Evolutionary conservation across 2,113 vertebrate species (phyloP).

Genomic region (Heteronetta atricapilla): DNA sequence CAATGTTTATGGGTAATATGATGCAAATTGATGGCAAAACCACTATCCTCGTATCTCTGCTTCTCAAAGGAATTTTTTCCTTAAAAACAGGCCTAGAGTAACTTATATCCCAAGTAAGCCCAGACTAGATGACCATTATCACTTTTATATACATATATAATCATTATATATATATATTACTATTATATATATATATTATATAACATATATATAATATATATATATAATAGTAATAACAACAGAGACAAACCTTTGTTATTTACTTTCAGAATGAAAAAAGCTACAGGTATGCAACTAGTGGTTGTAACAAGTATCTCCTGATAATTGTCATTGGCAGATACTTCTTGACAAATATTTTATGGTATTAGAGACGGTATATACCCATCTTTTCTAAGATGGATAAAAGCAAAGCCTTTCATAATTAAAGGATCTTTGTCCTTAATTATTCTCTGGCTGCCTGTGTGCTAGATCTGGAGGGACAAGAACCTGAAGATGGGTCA

Average conservation of each 20-base stretch:
- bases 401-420: not conserved
- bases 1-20: not conserved
- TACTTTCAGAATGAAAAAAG: not conserved
- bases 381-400: not conserved
- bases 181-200: too few relatives aligned
- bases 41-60: rapidly evolving
- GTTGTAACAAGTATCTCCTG: not conserved
- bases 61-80: not conserved
- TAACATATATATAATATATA: too few relatives aligned
- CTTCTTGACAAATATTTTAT: not conserved
- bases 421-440: conserved; percentile 3
- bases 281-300: not conserved
- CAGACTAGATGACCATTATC: not conserved
- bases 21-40: not conserved
- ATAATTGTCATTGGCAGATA: not conserved
- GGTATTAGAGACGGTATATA: not conserved
- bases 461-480: not conserved
- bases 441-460: not conserved
- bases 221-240: not conserved
- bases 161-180: too few relatives aligned
- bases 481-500: not conserved
- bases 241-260: not conserved
- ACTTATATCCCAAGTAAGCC: not conserved
- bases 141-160: not conserved
- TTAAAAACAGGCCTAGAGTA: not conserved